These are phyloP conservation scores for Muscidifurax raptorellus DNA, from an alignment of 1,140 invertebrate species.

Conservation along the genomic window DNA sequence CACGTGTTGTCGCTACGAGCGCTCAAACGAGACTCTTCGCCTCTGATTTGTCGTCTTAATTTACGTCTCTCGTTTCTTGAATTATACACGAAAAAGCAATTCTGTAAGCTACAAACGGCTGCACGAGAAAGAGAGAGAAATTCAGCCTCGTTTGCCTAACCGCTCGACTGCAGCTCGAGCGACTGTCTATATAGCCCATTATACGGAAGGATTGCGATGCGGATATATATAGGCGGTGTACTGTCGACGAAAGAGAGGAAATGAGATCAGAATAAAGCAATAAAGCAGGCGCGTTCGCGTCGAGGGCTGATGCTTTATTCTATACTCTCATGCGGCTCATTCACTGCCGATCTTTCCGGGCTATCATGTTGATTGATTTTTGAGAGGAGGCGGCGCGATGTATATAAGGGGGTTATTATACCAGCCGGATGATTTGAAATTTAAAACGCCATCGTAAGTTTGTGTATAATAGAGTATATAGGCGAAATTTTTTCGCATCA, in stretches of 20 bases:
- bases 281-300: neutral
- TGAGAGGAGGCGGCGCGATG: neutral
- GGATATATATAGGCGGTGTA: neutral
- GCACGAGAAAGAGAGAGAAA: neutral
- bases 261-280: constrained; percentile 47
- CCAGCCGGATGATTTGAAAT: neutral
- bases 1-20: no score
- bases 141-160: constrained; percentile 50
- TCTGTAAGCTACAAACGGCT: neutral
- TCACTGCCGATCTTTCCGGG: neutral
- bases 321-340: neutral
- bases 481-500: constrained; percentile 5
- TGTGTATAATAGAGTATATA: neutral
- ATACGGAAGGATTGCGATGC: constrained; percentile 25
- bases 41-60: constrained; percentile 50
- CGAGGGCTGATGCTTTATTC: neutral
- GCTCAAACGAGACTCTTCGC: no score
- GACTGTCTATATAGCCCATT: neutral
- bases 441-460: neutral
- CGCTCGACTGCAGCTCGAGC: neutral
- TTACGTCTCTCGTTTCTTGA: constrained; percentile 40
- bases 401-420: no score
- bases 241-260: neutral
- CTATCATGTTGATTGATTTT: neutral
- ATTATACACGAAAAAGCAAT: constrained; percentile 50